These are phyloP conservation scores for Drosophila quadrilineata DNA, from an alignment of 1,140 invertebrate species.

Conservation along the genomic window DNA sequence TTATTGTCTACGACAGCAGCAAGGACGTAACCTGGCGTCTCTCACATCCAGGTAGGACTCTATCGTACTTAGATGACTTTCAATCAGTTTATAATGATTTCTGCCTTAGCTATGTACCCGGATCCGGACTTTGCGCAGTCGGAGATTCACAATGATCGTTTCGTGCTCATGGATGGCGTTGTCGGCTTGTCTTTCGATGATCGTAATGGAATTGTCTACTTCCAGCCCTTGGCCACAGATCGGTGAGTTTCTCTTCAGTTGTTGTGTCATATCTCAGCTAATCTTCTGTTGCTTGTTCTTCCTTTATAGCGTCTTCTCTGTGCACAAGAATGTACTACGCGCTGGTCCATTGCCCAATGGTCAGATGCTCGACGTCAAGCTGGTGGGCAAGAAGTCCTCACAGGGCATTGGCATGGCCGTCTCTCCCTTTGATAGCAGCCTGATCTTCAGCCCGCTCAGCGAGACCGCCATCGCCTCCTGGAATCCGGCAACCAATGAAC, in stretches of 20 bases:
- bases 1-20: conserved; percentile 88
- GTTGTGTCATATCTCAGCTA: neutral
- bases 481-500: conserved; percentile 87
- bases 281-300: neutral
- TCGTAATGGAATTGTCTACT: conserved; percentile 86
- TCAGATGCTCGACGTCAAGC: conserved; percentile 87
- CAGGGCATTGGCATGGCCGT: conserved; percentile 88
- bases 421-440: conserved; percentile 86
- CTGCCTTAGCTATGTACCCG: conserved; percentile 86
- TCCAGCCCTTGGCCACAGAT: conserved; percentile 91
- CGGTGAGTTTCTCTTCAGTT: conserved; percentile 81
- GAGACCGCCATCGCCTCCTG: conserved; percentile 90
- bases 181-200: conserved; percentile 90
- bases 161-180: conserved; percentile 90
- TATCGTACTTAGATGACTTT: neutral
- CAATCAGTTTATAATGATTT: neutral
- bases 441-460: conserved; percentile 88
- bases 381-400: conserved; percentile 91
- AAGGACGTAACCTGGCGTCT: conserved; percentile 89
- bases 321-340: conserved; percentile 87
- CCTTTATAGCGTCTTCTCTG: conserved; percentile 85
- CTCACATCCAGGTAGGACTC: conserved; percentile 83
- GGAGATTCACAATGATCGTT: conserved; percentile 84
- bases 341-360: conserved; percentile 86
- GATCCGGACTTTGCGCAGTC: conserved; percentile 89